A percentile compares a stretch with the other conserved stretches of the same genome.
phyloP scores from a whole-genome alignment of 2,797 vertebrate genomes.

The Trachurus trachurus region DNA sequence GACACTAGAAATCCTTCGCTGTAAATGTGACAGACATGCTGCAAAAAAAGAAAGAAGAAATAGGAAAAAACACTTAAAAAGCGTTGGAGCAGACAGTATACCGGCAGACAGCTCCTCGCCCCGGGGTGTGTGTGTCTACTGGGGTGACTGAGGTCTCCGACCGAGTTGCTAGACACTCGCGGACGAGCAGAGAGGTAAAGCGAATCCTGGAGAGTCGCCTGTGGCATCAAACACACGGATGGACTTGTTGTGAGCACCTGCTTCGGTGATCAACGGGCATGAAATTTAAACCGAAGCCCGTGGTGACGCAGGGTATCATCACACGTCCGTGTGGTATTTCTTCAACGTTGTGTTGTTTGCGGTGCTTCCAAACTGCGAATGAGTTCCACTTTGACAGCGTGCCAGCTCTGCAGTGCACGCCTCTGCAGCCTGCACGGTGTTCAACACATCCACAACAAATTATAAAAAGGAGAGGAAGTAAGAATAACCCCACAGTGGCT shows the following conservation, averaged over 20 bases:
- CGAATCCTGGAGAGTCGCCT: slow-evolving; percentile 51
- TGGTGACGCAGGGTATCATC: slow-evolving; percentile 51
- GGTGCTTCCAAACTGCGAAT: slow-evolving; percentile 17
- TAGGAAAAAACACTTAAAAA: neutral
- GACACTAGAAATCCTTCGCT: neutral
- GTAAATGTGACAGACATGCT: neutral
- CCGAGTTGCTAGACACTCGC: slow-evolving; percentile 38
- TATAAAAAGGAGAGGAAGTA: neutral
- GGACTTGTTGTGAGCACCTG: slow-evolving; percentile 48
- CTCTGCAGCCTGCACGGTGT: neutral
- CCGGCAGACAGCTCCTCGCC: slow-evolving; percentile 42
- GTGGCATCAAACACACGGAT: slow-evolving; percentile 31
- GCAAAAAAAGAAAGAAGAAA: neutral
- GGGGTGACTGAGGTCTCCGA: slow-evolving; percentile 38
- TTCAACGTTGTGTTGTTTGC: slow-evolving; percentile 13
- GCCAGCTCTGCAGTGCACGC: neutral
- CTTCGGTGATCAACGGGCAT: slow-evolving; percentile 53
- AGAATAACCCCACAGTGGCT: neutral
- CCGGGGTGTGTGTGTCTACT: slow-evolving; percentile 21
- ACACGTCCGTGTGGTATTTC: slow-evolving; percentile 20
- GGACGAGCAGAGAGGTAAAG: slow-evolving; percentile 51
- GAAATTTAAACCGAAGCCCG: slow-evolving; percentile 59
- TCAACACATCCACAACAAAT: neutral
- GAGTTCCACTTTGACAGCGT: slow-evolving; percentile 23
- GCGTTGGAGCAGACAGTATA: slow-evolving; percentile 33